Evolutionary conservation across 2,797 vertebrate species (phyloP).

Genomic region (Oceanodroma leucorhoa): DNA sequence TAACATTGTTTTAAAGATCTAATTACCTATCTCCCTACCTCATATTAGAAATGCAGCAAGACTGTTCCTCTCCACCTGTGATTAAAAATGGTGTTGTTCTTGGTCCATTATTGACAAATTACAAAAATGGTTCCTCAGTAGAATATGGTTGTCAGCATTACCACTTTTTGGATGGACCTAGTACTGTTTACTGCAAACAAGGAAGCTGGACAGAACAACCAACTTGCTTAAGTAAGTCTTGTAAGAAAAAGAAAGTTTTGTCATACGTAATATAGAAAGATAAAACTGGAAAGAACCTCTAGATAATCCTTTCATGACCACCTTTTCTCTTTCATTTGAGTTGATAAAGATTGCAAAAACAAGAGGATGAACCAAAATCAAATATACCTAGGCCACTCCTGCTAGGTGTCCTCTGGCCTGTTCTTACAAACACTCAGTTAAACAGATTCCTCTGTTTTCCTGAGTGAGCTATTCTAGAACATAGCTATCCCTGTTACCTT

Average conservation of each 20-base stretch:
- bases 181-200: conserved; percentile 56
- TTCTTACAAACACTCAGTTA: neutral
- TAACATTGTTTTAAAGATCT: neutral
- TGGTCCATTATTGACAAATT: conserved; percentile 20
- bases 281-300: neutral
- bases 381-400: neutral
- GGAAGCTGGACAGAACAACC: conserved; percentile 76
- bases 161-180: conserved; percentile 67
- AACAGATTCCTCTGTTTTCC: neutral
- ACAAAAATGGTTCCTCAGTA: conserved; percentile 65
- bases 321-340: neutral
- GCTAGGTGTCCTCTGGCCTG: neutral
- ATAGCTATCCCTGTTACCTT: neutral
- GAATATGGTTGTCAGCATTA: conserved; percentile 73
- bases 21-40: neutral
- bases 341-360: neutral
- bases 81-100: conserved; percentile 61
- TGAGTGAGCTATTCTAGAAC: neutral
- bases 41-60: conserved; percentile 43
- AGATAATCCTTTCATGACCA: neutral
- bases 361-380: neutral
- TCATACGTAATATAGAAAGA: neutral
- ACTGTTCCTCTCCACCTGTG: conserved; percentile 68
- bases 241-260: neutral
- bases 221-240: conserved; percentile 73